Percentiles rank a stretch among this genome's conserved stretches.
Evolutionary conservation across 1,140 invertebrate genomes (phyloP).

Genomic region (Potamilus streckersoni): DNA sequence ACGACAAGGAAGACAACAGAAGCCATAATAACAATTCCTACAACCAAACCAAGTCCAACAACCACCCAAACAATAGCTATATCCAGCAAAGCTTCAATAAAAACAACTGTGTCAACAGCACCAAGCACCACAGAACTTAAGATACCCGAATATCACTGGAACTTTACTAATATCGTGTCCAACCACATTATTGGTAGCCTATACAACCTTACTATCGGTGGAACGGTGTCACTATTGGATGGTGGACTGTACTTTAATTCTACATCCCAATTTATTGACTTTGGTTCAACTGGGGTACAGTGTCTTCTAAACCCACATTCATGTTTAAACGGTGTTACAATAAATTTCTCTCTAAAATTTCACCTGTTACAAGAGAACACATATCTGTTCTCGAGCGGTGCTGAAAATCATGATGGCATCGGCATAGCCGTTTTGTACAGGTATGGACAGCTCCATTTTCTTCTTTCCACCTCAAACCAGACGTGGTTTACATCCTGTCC

Average conservation of each 20-base stretch:
- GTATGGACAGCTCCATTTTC: slow-evolving; percentile 26
- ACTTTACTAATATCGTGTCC: slow-evolving; percentile 7
- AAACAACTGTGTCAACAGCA: slow-evolving; percentile 7
- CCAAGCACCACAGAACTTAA: slow-evolving; percentile 10
- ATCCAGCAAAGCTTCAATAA: not conserved
- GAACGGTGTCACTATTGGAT: not conserved
- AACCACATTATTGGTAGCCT: slow-evolving; percentile 13
- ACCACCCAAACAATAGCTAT: slow-evolving; percentile 2
- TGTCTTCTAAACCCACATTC: slow-evolving; percentile 18
- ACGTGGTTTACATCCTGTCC: slow-evolving; percentile 14
- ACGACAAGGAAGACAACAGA: not conserved
- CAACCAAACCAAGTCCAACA: slow-evolving; percentile 14
- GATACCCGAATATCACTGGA: slow-evolving; percentile 16
- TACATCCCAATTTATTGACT: slow-evolving; percentile 16
- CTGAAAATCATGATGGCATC: slow-evolving; percentile 20
- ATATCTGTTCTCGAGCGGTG: slow-evolving; percentile 26
- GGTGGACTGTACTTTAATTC: slow-evolving; percentile 19
- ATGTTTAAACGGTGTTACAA: slow-evolving; percentile 19
- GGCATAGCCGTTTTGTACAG: slow-evolving; percentile 24
- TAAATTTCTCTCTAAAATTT: slow-evolving; percentile 16
- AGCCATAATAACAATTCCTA: no score
- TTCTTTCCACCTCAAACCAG: slow-evolving; percentile 17
- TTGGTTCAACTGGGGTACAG: slow-evolving; percentile 6
- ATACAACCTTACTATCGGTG: slow-evolving; percentile 21
- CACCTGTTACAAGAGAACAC: slow-evolving; percentile 25